Base-by-base conservation (phyloP, 1,140 invertebrate species). In the Aradophagus sp. region DNA sequence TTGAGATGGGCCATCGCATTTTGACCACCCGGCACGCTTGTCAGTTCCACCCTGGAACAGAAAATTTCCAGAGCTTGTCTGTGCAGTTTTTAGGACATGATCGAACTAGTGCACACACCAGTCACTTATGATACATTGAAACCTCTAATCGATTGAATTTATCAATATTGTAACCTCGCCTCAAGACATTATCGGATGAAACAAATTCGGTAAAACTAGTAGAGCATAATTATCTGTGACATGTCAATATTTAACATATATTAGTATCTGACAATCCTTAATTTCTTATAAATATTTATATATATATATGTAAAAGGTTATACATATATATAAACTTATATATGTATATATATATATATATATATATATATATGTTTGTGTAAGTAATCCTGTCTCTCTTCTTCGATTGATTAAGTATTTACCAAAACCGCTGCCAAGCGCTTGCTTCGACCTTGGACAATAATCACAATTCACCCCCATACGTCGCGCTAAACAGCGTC, bases 1-100 rank as follows among this genome's bases (percentile, higher is more conserved):
- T 88, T 89, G 77, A 88, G 82, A 81, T 88, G 87, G 56, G 85
- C 82, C 80, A 86, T 85, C 72, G 84, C 84, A 86, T 86, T 86
- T 84, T 86, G 84, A 66, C 84, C 84, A 61, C 84, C 84, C 52
- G 84, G 84, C 66, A 86, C 84, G 76, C 83, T 86, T 79, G 84
- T 86, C 65, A 86, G 83, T 84, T 86, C 84, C 83, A 85, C 82
- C 83, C 84, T 86, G 84, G 84, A 86, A 86, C 84, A 86, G 77
- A 83, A 85, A 85, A 83, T 80, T 84, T 83, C 84, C 83, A 84
- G 83, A 84, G 84, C 82, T 83, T 75, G 73, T 78, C 70, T 65
- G 55, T 65, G 59, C 59, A 59, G 63, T 39, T 56, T 65, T 71
- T 61, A 63, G 44, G 47, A 65, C 53, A 63, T 61, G 27, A 38